Conservation (phyloP, 2,797 vertebrate species). For the Lagodon rhomboides region DNA sequence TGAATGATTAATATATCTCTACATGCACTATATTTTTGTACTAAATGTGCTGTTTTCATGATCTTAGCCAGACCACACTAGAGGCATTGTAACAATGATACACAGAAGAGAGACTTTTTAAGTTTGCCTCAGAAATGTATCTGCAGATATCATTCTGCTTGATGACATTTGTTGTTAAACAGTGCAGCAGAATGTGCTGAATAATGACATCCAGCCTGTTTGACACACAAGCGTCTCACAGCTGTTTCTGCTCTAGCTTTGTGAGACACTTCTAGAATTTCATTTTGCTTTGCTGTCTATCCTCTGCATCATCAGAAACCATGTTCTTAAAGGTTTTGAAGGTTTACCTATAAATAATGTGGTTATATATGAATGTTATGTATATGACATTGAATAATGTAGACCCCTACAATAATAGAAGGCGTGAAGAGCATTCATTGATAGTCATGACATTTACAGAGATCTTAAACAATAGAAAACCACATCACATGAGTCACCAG, state of each 20-base stretch:
- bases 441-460: conserved; percentile 17
- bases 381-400: background rate
- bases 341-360: background rate
- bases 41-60: background rate
- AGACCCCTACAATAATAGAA: background rate
- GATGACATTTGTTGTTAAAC: conserved; percentile 23
- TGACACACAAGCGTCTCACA: conserved; percentile 26
- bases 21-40: too few relatives aligned
- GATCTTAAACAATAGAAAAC: conserved; percentile 24
- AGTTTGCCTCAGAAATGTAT: background rate
- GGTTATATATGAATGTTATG: background rate
- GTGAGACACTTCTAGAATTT: conserved; percentile 3
- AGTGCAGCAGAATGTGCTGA: conserved; percentile 44
- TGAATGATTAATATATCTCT: too few relatives aligned
- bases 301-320: background rate
- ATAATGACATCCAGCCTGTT: conserved; percentile 20
- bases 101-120: background rate
- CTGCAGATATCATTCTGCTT: conserved; percentile 1
- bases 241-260: conserved; percentile 26
- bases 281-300: conserved; percentile 1
- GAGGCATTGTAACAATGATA: background rate
- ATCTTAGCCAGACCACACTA: background rate
- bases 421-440: conserved; percentile 1
- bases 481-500: conserved; percentile 30
- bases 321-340: conserved; percentile 2